A percentile compares a stretch with the other conserved stretches of the same genome.
phyloP scores from a whole-genome alignment of 2,888 invertebrate genomes.

The Synanthedon vespiformis region DNA sequence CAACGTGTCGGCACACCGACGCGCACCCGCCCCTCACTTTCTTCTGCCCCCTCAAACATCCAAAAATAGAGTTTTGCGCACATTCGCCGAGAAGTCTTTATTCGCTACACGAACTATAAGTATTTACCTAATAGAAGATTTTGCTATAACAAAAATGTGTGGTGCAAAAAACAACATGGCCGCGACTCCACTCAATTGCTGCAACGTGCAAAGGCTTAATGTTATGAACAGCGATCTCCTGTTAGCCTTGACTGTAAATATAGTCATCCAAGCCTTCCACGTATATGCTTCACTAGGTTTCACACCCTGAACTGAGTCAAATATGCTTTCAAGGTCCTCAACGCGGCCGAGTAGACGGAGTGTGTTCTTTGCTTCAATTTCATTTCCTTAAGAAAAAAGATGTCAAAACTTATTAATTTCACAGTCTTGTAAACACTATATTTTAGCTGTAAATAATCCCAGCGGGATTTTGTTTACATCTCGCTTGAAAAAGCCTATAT shows the following conservation, averaged over 20 bases:
- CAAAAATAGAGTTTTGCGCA: no score
- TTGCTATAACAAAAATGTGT: slow-evolving; percentile 25
- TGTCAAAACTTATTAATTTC: no score
- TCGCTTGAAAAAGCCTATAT: no score
- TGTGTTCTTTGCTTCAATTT: slow-evolving; percentile 24
- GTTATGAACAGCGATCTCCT: slow-evolving; percentile 28
- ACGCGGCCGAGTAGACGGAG: slow-evolving; percentile 21
- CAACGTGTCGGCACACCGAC: no score
- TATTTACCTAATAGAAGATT: slow-evolving; percentile 16
- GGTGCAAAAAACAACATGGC: slow-evolving; percentile 29
- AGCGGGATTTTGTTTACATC: no score
- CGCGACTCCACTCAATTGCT: slow-evolving; percentile 26
- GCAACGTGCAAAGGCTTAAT: slow-evolving; percentile 21
- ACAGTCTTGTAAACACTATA: no score
- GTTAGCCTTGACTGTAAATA: slow-evolving; percentile 29
- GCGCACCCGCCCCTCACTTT: no score
- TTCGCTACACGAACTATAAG: no score
- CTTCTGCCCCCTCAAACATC: no score
- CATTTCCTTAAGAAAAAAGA: slow-evolving; percentile 14
- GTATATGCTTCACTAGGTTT: slow-evolving; percentile 17
- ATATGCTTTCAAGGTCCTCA: slow-evolving; percentile 24
- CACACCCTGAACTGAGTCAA: slow-evolving; percentile 22
- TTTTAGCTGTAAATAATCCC: no score
- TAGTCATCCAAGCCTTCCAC: slow-evolving; percentile 30
- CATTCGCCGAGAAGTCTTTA: no score